phyloP scores from a whole-genome alignment of 2,113 vertebrate genomes.

The Pao palembangensis region DNA sequence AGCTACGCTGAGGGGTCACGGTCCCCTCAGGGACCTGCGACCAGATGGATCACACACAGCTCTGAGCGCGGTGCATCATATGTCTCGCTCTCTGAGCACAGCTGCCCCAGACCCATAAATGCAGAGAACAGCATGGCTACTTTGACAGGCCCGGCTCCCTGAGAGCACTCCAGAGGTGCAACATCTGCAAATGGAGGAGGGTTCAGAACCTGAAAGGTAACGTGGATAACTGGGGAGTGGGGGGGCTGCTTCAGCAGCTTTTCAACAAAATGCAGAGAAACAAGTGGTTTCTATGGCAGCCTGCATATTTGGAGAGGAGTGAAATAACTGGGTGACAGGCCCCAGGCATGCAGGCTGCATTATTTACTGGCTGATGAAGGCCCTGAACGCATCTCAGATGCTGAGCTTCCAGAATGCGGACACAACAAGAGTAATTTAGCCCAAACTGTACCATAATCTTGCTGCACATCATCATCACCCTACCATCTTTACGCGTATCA shows the following conservation, averaged over 20 bases:
- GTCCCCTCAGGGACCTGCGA: slow-evolving; percentile 56
- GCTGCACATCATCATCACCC: slow-evolving; percentile 31
- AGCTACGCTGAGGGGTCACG: slow-evolving; percentile 55
- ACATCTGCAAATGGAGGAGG: slow-evolving; percentile 42
- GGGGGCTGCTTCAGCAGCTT: background rate
- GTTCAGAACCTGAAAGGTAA: background rate
- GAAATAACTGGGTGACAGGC: slow-evolving; percentile 6
- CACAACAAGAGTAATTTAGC: slow-evolving; percentile 27
- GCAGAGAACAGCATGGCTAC: slow-evolving; percentile 20
- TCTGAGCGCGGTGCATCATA: slow-evolving; percentile 57
- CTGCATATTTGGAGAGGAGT: slow-evolving; percentile 11
- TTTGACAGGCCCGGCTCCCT: background rate
- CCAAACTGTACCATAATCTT: slow-evolving; percentile 39
- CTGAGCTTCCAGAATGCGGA: slow-evolving; percentile 31
- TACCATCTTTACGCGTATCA: slow-evolving; percentile 44
- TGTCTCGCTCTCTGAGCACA: slow-evolving; percentile 60
- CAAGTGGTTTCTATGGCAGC: slow-evolving; percentile 8
- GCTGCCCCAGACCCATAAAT: slow-evolving; percentile 31
- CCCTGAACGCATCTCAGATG: slow-evolving; percentile 23
- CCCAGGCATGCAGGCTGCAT: slow-evolving; percentile 20
- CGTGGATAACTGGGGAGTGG: too few relatives aligned
- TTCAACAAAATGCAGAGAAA: background rate
- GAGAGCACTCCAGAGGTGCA: slow-evolving; percentile 25
- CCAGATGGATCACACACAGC: slow-evolving; percentile 63
- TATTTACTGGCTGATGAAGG: slow-evolving; percentile 36